Base-by-base conservation (phyloP, 2,797 vertebrate species). In the Crypturellus tataupa region DNA sequence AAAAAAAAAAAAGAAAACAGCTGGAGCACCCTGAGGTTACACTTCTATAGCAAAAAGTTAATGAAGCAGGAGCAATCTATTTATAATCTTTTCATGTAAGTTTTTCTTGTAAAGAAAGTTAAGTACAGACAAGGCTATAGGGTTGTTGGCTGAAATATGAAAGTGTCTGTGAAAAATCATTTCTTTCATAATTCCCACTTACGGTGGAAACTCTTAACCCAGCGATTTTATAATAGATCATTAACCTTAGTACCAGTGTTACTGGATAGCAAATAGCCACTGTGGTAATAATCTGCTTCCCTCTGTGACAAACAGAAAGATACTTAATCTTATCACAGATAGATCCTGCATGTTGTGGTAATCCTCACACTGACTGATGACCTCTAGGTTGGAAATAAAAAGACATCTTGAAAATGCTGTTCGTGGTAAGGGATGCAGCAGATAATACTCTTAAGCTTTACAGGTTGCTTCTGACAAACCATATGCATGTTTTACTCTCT, bases 1-100 rank as follows among this genome's bases (percentile, higher is more conserved):
- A 16, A 37, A 81, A 84, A 86, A 39, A 78, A 93, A 83, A 53
- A 8, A 16, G 7, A 37, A 93, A 83, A 53, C 9, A 16, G 44
- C 39, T 85, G 71, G 29, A 73, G 35, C 14, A 78, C 40, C 40
- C 27, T 84, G 42, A 88, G 55, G 23, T 64, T 71, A 17, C 47
- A 63, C 18, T 19, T 76, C 16, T 58, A 21, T 29, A 58, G 18
- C 5, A 71, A 84, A 76, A 25, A 75, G 13, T 55, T 55, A 64
- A 76, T 19, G n/a, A 53, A 37, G 27, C 21, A 71, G 65, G 24
- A 20, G 6, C 40, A 82, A 23, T n/a, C 51, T 83, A 42, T 73
- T 94, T 70, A 69, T 40, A 85, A 39, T 19, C 37, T 58, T 65
- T 86, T 49, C 47, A 49, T 24, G 23, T 49, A 49, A 49, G 47